phyloP scores from a whole-genome alignment of 2,888 invertebrate genomes.

The Podabrus alpinus region DNA sequence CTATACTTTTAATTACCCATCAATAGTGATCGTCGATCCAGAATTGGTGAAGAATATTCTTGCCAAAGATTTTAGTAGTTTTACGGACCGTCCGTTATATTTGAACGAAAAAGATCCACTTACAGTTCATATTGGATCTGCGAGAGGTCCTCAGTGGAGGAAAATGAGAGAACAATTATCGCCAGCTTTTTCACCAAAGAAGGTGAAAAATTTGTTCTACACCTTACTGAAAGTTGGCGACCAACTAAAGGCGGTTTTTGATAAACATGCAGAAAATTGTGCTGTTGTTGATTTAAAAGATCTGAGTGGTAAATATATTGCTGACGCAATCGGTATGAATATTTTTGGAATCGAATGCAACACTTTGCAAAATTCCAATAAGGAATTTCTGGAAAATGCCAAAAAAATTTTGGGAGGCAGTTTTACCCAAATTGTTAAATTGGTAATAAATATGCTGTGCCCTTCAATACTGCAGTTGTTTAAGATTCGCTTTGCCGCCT shows the following conservation, averaged over 20 bases:
- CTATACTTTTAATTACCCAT: neutral
- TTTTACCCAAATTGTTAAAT: neutral
- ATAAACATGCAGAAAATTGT: neutral
- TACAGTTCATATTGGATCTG: constrained; percentile 36
- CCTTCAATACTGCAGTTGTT: neutral
- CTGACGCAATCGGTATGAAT: neutral
- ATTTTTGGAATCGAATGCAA: neutral
- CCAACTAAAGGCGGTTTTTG: neutral
- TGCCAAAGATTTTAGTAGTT: neutral
- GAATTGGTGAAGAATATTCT: neutral
- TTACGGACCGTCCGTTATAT: neutral
- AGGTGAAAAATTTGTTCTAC: neutral
- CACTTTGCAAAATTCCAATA: neutral
- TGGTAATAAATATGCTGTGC: neutral
- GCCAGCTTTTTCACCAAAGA: constrained; percentile 52
- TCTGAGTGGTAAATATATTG: neutral
- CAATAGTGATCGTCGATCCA: neutral
- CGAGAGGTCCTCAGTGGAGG: constrained; percentile 57
- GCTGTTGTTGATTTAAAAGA: neutral
- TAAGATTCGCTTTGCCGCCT: neutral
- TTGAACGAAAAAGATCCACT: neutral
- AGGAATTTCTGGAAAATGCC: neutral
- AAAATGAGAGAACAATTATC: constrained; percentile 56
- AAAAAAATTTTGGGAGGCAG: neutral
- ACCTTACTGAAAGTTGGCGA: constrained; percentile 30